Evolutionary conservation across 2,888 invertebrate species (phyloP), one percentile per base, ranked within the genome.

Genomic region (Sclerodermus sp.): DNA sequence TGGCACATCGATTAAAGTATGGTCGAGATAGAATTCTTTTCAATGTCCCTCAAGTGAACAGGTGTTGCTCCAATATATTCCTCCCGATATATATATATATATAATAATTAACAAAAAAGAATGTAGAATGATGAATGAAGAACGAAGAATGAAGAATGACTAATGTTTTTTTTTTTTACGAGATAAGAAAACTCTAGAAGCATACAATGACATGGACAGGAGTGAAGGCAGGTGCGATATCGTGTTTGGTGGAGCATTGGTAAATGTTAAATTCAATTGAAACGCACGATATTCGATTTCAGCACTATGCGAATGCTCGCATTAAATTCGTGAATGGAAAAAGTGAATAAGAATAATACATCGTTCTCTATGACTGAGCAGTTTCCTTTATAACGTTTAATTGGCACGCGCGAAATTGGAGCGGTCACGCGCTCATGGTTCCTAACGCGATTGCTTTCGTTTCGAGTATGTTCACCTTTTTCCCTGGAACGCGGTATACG

Each of bases 371-470:
- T 61, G 63, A 59, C 56, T 45, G 64, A 57, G 59, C 67, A 66
- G 64, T 66, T 62, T 62, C 54, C 60, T 58, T 49, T 58, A 64
- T 62, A 63, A 58, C 60, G 58, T 67, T 70, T 70, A 69, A 70
- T 70, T 70, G 70, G 65, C 66, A 67, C 61, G 63, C 62, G 57
- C 50, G 55, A 64, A 70, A 70, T 70, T 70, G 69, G 64, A 59
- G 55, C 55, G 56, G 51, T 47, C 45, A 40, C 38, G 44, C 29
- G 30, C 42, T 30, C 53, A 57, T 58, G 51, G 56, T 53, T 54
- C 50, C 53, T 59, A 57, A 62, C 57, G 55, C 64, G 64, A 63
- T 61, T 63, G 62, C 64, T 57, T 63, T 63, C 61, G 55, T 58
- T 57, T 53, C 58, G 45, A 14, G 42, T 15, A 29, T 15, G 23